Evolutionary conservation across 2,888 invertebrate species (phyloP), one percentile per base, ranked within the genome.

Genomic region (Elegia similella): DNA sequence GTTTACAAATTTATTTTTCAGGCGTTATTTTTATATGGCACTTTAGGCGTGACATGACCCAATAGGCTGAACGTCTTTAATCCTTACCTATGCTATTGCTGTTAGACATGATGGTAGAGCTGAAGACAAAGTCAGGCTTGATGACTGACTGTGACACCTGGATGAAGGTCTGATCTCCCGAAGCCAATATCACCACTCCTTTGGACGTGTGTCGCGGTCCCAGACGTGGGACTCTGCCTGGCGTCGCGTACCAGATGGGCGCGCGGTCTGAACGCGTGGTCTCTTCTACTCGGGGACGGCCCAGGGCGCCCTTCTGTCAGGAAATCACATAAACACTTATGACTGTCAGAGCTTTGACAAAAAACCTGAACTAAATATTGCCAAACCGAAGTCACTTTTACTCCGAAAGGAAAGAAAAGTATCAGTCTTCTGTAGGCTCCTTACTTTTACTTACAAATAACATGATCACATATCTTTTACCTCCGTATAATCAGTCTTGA

Each of bases 81-180:
- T 57, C 75, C 81, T 91, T 86, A 97, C 97, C 93, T 69, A 98
- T 97, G 57, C 95, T 95, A 71, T 94, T 95, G 76, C 94, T 95
- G 79, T 98, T 98, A 8, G 98, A 97, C 65, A 98, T 96, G 46
- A 98, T 96, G 57, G 96, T 97, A 29, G 98, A 96, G 70, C 96
- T 95, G 48, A 96, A 94, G 59, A 99, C 92, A 73, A 96, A 97
- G 65, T 97, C 95, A 0, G 97, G 95, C 81, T 98, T 98, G 63
- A 99, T 97, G n/a, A 98, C 92, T 1, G 96, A 95, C 82, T 98
- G 98, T 66, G 98, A 98, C 56, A 98, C 95, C 82, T 97, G 97
- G 52, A 98, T 93, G 78, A 97, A 98, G 1, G 99, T 99, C 85
- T 98, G 97, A 89, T 99, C 99, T 0, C 98, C 98, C n/a, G 97